These are phyloP conservation scores for Mobula hypostoma DNA, from an alignment of 2,113 vertebrate genomes.

Conservation along the genomic window DNA sequence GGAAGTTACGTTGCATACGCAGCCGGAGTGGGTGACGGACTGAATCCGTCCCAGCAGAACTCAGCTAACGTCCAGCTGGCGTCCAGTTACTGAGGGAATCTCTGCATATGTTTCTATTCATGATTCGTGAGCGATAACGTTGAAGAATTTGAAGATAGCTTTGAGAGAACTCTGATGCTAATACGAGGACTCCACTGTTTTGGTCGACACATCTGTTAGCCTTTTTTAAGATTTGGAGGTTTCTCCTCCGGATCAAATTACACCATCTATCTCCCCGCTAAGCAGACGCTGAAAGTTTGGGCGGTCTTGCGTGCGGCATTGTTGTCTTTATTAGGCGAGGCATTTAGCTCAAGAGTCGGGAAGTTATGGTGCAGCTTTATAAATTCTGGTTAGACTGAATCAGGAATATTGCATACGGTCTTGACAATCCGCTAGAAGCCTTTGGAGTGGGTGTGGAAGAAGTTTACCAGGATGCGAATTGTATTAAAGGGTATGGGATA, in stretches of 20 bases:
- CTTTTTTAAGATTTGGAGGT: not conserved
- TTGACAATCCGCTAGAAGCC: too few relatives aligned
- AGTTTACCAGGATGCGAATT: too few relatives aligned
- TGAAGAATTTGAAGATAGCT: not conserved
- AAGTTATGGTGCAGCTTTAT: too few relatives aligned
- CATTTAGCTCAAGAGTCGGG: too few relatives aligned
- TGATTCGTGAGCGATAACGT: not conserved
- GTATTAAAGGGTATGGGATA: too few relatives aligned
- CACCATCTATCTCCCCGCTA: not conserved
- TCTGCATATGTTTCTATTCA: not conserved
- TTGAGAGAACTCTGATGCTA: not conserved
- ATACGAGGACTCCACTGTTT: not conserved
- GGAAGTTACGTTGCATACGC: not conserved
- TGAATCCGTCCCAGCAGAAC: not conserved
- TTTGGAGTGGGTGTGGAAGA: too few relatives aligned
- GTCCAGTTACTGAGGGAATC: not conserved
- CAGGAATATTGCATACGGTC: too few relatives aligned
- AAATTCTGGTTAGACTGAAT: too few relatives aligned
- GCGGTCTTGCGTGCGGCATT: not conserved
- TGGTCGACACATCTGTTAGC: not conserved
- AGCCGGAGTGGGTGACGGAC: not conserved
- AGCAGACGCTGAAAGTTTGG: not conserved
- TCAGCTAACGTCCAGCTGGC: not conserved
- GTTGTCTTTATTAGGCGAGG: too few relatives aligned
- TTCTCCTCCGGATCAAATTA: not conserved